phyloP scores from a whole-genome alignment of 2,113 vertebrate genomes.

The Tonatia bakeri region DNA sequence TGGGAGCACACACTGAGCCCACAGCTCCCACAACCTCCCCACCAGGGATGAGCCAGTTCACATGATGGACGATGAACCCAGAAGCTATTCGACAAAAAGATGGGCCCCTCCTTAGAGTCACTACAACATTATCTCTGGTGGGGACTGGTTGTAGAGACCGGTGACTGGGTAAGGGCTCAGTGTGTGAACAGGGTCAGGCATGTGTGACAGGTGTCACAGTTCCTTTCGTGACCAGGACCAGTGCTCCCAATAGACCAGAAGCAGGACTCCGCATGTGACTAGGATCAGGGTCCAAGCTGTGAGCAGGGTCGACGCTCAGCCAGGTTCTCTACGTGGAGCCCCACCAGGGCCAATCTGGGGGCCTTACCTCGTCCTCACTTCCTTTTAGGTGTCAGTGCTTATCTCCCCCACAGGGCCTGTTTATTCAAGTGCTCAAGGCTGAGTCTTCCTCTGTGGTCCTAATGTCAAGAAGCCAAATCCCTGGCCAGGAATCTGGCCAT shows the following conservation, averaged over 20 bases:
- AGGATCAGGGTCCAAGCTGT: not conserved
- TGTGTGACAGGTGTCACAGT: not conserved
- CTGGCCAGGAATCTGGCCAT: not conserved
- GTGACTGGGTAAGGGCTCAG: not conserved
- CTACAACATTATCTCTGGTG: not conserved
- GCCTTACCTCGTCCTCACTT: not conserved
- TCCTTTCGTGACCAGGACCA: not conserved
- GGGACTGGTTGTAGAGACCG: not conserved
- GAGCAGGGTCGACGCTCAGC: not conserved
- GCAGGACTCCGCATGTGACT: not conserved
- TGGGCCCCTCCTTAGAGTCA: not conserved
- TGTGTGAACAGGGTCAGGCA: not conserved
- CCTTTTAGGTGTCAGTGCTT: not conserved
- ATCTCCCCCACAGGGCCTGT: not conserved
- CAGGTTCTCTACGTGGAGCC: not conserved
- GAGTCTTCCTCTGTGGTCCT: not conserved
- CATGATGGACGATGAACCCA: not conserved
- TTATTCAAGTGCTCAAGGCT: not conserved
- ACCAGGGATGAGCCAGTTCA: not conserved
- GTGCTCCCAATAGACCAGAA: not conserved
- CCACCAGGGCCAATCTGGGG: not conserved
- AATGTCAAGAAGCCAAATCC: not conserved
- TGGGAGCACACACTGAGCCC: not conserved
- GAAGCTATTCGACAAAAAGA: not conserved
- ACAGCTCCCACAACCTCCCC: no score